A percentile compares a stretch with the other conserved stretches of the same genome.
These are phyloP conservation scores for Thamnophis elegans DNA, from an alignment of 2,797 vertebrate species.

Conservation along the genomic window DNA sequence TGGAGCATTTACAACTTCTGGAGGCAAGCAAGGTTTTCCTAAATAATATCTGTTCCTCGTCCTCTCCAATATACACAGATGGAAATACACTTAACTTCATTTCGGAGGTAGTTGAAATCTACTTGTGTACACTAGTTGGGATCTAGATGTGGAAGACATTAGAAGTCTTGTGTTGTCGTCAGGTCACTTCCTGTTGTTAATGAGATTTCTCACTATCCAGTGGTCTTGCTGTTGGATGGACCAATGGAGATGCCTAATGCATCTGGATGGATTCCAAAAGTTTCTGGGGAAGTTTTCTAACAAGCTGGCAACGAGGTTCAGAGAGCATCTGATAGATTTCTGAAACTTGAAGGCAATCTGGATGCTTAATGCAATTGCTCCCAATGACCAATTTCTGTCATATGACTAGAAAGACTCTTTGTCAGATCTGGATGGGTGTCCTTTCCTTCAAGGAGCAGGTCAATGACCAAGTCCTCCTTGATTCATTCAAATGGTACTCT, in stretches of 20 bases:
- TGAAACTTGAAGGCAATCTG: background rate
- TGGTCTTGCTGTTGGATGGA: background rate
- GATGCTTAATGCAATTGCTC: background rate
- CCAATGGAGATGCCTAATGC: background rate
- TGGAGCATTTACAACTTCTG: background rate
- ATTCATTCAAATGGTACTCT: background rate
- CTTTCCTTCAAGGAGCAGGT: background rate
- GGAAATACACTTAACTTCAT: background rate
- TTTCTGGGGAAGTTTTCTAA: background rate
- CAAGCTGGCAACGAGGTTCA: background rate
- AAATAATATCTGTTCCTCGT: background rate
- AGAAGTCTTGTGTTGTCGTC: background rate
- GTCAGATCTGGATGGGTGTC: background rate
- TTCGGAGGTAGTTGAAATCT: background rate
- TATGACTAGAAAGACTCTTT: background rate
- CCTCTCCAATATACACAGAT: background rate
- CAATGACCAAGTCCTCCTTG: background rate
- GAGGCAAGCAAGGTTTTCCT: background rate
- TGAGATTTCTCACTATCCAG: background rate
- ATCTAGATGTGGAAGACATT: background rate
- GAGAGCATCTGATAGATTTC: background rate
- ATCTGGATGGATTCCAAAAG: background rate
- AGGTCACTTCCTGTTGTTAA: background rate
- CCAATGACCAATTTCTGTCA: background rate
- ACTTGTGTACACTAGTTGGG: background rate